Conservation (phyloP, 2,888 invertebrate species). For the Holacanthella duospinosa region DNA sequence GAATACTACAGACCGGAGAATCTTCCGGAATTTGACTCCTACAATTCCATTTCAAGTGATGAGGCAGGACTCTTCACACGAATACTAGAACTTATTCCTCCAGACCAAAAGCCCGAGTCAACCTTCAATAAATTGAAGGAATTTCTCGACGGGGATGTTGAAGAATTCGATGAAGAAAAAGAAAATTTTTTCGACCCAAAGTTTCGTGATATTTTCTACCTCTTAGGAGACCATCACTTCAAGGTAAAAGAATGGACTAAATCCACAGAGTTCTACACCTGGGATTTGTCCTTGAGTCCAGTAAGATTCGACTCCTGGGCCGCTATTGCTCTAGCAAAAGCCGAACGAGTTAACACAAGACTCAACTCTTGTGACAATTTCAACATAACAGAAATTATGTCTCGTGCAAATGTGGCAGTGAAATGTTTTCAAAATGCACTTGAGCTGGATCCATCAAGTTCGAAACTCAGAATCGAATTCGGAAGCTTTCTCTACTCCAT, state of each 20-base stretch:
- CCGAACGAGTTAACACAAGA: conserved; percentile 64
- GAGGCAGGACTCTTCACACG: conserved; percentile 62
- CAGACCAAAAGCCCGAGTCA: conserved; percentile 54
- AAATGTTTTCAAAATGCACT: conserved; percentile 72
- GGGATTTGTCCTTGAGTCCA: conserved; percentile 71
- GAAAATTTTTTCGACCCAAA: conserved; percentile 13
- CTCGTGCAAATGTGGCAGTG: conserved; percentile 60
- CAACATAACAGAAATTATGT: conserved; percentile 39
- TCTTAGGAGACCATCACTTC: conserved; percentile 86
- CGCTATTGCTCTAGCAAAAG: conserved; percentile 69
- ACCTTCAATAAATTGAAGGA: conserved; percentile 16
- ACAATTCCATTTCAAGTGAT: conserved; percentile 69
- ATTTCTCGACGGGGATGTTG: conserved; percentile 13
- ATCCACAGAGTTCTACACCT: conserved; percentile 68
- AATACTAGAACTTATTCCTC: conserved; percentile 58
- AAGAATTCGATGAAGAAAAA: background rate
- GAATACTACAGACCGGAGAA: conserved; percentile 68
- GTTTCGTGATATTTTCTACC: conserved; percentile 66
- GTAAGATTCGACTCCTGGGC: conserved; percentile 83
- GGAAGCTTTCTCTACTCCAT: conserved; percentile 81
- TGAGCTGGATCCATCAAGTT: conserved; percentile 60
- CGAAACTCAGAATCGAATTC: conserved; percentile 78
- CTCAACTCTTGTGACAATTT: conserved; percentile 52
- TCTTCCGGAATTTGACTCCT: conserved; percentile 71
- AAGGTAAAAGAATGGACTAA: conserved; percentile 66